A percentile compares a stretch with the other conserved stretches of the same genome.
phyloP scores from a whole-genome alignment of 2,797 vertebrate genomes.

The Anguilla pacifica region DNA sequence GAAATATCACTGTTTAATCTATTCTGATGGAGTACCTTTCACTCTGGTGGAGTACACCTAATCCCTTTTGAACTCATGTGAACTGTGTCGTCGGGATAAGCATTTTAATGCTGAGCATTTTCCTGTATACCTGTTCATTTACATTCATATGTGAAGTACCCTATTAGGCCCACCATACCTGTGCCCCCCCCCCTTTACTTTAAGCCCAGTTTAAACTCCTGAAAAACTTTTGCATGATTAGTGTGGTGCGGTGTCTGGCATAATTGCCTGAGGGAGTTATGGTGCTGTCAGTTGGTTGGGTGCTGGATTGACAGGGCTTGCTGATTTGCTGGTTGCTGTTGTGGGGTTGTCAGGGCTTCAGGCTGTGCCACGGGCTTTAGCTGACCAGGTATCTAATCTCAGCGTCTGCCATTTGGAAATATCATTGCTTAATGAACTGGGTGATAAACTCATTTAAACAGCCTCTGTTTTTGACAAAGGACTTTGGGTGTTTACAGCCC shows the following conservation, averaged over 20 bases:
- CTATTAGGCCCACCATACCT: not conserved
- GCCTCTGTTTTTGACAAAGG: constrained; percentile 29
- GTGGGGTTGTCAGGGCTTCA: not conserved
- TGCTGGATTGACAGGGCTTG: not conserved
- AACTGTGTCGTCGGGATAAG: not conserved
- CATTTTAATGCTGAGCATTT: no score
- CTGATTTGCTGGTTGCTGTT: not conserved
- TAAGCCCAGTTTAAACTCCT: not conserved
- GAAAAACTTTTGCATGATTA: not conserved
- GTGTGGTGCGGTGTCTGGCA: not conserved
- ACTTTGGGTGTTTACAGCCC: constrained; percentile 24
- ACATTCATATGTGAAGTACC: not conserved
- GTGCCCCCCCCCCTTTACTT: not conserved
- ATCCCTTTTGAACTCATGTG: not conserved
- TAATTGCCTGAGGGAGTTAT: not conserved
- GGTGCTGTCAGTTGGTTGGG: not conserved
- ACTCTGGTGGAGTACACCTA: not conserved
- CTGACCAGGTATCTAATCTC: constrained; percentile 24
- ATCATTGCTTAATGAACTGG: constrained; percentile 33
- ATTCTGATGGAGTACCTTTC: no score
- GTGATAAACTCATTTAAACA: constrained; percentile 31
- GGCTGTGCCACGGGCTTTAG: not conserved
- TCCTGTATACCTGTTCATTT: not conserved
- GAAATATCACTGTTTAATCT: not conserved
- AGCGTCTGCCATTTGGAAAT: constrained; percentile 21